A percentile compares a stretch with the other conserved stretches of the same genome.
phyloP scores from a whole-genome alignment of 1,140 invertebrate species.

The Drosophila bifasciata region DNA sequence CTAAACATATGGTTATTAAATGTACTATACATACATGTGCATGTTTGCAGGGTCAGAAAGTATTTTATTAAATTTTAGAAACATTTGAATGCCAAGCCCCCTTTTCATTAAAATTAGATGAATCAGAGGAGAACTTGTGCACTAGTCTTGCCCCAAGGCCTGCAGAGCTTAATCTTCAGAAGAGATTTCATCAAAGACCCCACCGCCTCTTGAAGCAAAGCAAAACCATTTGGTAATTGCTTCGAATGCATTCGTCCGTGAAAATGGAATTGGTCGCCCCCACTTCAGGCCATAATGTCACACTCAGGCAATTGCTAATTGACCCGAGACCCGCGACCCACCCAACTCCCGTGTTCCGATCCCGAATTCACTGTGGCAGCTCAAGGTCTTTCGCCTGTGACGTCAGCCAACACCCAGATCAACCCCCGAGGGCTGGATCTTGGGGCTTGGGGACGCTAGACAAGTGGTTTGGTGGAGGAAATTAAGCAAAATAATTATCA shows the following conservation, averaged over 20 bases:
- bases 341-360: background rate
- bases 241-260: conserved; percentile 30
- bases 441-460: conserved; percentile 1
- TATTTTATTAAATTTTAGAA: too few relatives aligned
- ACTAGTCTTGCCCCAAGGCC: too few relatives aligned
- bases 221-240: conserved; percentile 47
- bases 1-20: too few relatives aligned
- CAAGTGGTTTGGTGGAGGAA: conserved; percentile 5
- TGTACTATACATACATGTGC: too few relatives aligned
- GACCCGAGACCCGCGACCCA: conserved; percentile 5
- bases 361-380: background rate
- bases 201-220: background rate
- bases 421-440: background rate
- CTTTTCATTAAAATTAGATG: too few relatives aligned
- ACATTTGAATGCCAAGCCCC: too few relatives aligned
- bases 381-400: conserved; percentile 60
- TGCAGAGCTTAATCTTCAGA: background rate
- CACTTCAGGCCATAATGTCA: conserved; percentile 62
- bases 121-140: too few relatives aligned
- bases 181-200: background rate
- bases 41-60: too few relatives aligned
- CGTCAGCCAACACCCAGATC: conserved; percentile 38
- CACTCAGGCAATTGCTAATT: conserved; percentile 67
- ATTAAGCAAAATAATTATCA: conserved; percentile 36
- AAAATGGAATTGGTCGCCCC: conserved; percentile 33